Base-by-base conservation (phyloP, 2,797 vertebrate genomes). In the Babyrousa celebensis region DNA sequence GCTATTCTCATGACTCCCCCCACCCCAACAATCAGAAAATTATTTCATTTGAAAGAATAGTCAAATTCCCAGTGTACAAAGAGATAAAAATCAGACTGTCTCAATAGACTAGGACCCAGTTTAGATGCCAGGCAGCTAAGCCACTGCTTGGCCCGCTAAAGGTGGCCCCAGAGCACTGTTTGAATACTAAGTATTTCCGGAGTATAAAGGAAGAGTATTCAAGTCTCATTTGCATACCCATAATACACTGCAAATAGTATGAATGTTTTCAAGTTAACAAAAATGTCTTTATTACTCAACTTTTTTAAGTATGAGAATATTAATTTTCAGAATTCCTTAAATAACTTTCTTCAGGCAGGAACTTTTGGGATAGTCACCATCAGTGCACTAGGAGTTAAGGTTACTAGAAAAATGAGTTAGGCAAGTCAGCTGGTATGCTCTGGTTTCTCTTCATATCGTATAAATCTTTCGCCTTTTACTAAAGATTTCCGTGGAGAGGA, bases 391-490 rank as follows among this genome's bases (percentile, higher is more conserved):
- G 79, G 58, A 43, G 18, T 43, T 27, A 0, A 0, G 0, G 3
- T 2, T 68, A n/a, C 29, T 12, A 4, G 86, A 68, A 17, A 17
- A 48, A 0, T 1, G 36, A 75, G 17, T 52, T 60, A 8, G 0
- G 1, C 0, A 0, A 0, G 0, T 0, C 0, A 0, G 0, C 0
- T 0, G 0, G 0, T 1, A 18, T 89, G 29, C 96, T 98, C 98
- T 95, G 98, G 98, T 98, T 99, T 99, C 97, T 99, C 98, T 99
- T 99, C 99, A 99, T 54, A 98, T 85, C 98, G 98, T 4, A 98
- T 98, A 99, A 99, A 98, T 99, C 98, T 99, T 99, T 99, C 98
- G 98, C 98, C 98, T 99, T 99, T 99, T 99, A 99, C 98, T 99
- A 99, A 99, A 99, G 99, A 99, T 99, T 99, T 99, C 99, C 98